Conservation (phyloP, 2,888 invertebrate genomes). For the Pollenia griseotomentosa region DNA sequence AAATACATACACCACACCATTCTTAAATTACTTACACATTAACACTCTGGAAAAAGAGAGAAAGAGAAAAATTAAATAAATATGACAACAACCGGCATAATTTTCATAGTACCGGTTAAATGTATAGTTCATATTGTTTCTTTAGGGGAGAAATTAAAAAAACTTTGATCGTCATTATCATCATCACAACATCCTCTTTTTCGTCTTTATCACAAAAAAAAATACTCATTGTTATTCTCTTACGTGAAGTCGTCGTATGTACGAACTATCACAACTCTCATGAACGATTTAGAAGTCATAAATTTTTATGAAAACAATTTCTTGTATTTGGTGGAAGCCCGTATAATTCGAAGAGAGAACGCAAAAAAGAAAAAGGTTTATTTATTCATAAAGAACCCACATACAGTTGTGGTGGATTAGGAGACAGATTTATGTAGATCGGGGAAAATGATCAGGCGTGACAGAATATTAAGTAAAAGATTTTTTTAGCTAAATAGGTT, state of each 20-base stretch:
- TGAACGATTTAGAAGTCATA: not conserved
- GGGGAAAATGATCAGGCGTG: not conserved
- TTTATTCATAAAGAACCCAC: not conserved
- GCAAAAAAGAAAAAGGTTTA: constrained; percentile 29
- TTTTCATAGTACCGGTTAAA: constrained; percentile 54
- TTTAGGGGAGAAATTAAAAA: constrained; percentile 26
- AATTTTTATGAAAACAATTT: constrained; percentile 40
- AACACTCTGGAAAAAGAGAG: constrained; percentile 19
- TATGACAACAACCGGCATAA: constrained; percentile 66
- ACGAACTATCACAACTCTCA: constrained; percentile 3
- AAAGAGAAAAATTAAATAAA: constrained; percentile 1
- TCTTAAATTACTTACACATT: not conserved
- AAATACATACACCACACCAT: not conserved
- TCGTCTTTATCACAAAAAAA: constrained; percentile 15
- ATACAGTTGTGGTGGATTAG: constrained; percentile 5
- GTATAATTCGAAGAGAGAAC: constrained; percentile 4
- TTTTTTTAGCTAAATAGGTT: too few species aligned
- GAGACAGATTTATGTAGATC: not conserved
- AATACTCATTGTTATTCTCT: constrained; percentile 30
- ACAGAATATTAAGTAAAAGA: too few species aligned
- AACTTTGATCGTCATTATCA: constrained; percentile 7
- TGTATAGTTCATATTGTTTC: not conserved
- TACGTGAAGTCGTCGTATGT: not conserved
- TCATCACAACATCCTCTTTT: constrained; percentile 35
- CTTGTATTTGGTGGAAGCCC: not conserved